These are phyloP conservation scores for Caenorhabditis wallacei DNA, from an alignment of 2,888 invertebrate species.

Conservation along the genomic window DNA sequence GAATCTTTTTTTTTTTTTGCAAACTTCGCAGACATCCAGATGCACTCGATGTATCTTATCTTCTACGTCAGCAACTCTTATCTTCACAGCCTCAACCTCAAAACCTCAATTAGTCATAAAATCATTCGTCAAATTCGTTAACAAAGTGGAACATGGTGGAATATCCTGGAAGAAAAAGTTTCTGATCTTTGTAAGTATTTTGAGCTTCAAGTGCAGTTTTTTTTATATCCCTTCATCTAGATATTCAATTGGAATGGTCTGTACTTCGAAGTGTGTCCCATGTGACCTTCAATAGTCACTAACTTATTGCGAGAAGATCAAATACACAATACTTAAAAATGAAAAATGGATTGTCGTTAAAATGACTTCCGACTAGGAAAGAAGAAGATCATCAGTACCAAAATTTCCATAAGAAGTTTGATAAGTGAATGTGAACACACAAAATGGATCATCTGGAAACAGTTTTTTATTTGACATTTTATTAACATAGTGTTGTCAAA, in stretches of 20 bases:
- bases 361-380: conserved; percentile 11
- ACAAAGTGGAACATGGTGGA: neutral
- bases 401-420: neutral
- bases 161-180: conserved; percentile 10
- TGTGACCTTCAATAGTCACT: conserved; percentile 46
- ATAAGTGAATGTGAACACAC: no score
- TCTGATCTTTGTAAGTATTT: neutral
- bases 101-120: conserved; percentile 46
- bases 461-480: no score
- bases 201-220: neutral
- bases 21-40: neutral
- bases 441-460: no score
- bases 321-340: conserved; percentile 34
- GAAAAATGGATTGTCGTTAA: neutral
- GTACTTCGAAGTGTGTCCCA: conserved; percentile 27
- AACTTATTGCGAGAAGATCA: conserved; percentile 1
- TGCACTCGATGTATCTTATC: conserved; percentile 29
- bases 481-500: no score
- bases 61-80: conserved; percentile 21
- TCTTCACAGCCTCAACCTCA: conserved; percentile 30
- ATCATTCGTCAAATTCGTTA: conserved; percentile 39
- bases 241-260: neutral
- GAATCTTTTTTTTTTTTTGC: no score
- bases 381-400: conserved; percentile 1
- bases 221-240: neutral